Evolutionary conservation across 2,113 vertebrate genomes (phyloP).

Genomic region (Paradisaea rubra): DNA sequence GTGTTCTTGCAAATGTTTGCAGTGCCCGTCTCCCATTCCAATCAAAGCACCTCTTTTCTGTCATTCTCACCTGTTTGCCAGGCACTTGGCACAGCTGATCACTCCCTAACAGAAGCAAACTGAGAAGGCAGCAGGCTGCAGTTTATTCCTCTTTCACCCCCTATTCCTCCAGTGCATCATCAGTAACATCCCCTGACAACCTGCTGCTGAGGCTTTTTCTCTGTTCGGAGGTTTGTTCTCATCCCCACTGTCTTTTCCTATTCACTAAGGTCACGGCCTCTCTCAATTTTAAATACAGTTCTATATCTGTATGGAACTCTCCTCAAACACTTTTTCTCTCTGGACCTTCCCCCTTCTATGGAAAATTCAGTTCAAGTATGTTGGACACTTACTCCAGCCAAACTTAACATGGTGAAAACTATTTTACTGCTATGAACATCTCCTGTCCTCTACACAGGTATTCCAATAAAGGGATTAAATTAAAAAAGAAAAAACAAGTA

Average conservation of each 20-base stretch:
- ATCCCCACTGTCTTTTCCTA: not conserved
- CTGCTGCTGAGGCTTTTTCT: not conserved
- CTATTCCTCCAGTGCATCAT: not conserved
- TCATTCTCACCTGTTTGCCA: not conserved
- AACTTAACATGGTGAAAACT: not conserved
- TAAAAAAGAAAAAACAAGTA: fast-evolving
- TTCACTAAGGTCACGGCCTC: not conserved
- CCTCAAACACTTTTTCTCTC: not conserved
- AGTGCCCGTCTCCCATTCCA: not conserved
- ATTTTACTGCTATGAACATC: not conserved
- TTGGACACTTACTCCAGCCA: not conserved
- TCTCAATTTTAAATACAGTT: not conserved
- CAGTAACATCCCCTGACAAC: not conserved
- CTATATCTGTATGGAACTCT: not conserved
- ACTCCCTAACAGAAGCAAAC: not conserved
- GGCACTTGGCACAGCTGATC: not conserved
- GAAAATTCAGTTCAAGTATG: not conserved
- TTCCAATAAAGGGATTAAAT: not conserved
- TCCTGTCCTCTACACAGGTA: not conserved
- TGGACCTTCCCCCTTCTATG: not conserved
- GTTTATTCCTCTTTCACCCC: not conserved
- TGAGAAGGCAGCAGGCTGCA: not conserved
- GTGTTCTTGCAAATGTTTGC: not conserved
- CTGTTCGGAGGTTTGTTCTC: not conserved
- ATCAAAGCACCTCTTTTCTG: not conserved